phyloP scores from a whole-genome alignment of 2,888 invertebrate species.

The Sphecodes monilicornis region DNA sequence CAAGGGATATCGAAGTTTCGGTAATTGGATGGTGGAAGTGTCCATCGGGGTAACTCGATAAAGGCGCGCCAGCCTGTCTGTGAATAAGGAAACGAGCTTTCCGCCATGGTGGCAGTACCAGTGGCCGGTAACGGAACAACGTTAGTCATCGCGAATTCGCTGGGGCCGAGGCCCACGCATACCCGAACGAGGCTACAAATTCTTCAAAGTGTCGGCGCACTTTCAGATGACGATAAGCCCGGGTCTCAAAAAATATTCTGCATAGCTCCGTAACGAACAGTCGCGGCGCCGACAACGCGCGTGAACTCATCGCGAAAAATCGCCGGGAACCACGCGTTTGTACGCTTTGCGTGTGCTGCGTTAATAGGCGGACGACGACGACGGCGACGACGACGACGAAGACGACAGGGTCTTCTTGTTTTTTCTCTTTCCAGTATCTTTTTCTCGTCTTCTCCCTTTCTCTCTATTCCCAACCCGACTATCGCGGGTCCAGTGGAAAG shows the following conservation, averaged over 20 bases:
- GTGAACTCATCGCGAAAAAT: conserved; percentile 58
- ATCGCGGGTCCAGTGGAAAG: not conserved
- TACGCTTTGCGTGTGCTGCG: conserved; percentile 47
- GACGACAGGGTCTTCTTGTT: conserved; percentile 39
- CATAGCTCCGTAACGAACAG: conserved; percentile 72
- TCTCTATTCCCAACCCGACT: not conserved
- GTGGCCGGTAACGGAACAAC: conserved; percentile 45
- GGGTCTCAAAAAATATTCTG: conserved; percentile 55
- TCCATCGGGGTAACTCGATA: not conserved
- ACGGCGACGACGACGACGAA: conserved; percentile 13
- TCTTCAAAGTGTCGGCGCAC: conserved; percentile 55
- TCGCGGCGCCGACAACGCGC: conserved; percentile 37
- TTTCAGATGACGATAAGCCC: conserved; percentile 68
- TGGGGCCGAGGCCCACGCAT: conserved; percentile 49
- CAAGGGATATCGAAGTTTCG: not conserved
- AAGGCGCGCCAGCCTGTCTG: not conserved
- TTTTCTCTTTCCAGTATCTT: not conserved
- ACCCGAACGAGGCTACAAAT: conserved; percentile 53
- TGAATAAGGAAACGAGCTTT: conserved; percentile 45
- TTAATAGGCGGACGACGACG: conserved; percentile 60
- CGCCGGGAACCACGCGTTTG: not conserved
- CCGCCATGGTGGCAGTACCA: not conserved
- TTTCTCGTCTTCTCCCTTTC: not conserved
- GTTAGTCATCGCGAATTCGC: conserved; percentile 60
- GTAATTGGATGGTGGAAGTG: not conserved